These are phyloP conservation scores for Falco columbarius DNA, from an alignment of 2,797 vertebrate species.

Conservation along the genomic window DNA sequence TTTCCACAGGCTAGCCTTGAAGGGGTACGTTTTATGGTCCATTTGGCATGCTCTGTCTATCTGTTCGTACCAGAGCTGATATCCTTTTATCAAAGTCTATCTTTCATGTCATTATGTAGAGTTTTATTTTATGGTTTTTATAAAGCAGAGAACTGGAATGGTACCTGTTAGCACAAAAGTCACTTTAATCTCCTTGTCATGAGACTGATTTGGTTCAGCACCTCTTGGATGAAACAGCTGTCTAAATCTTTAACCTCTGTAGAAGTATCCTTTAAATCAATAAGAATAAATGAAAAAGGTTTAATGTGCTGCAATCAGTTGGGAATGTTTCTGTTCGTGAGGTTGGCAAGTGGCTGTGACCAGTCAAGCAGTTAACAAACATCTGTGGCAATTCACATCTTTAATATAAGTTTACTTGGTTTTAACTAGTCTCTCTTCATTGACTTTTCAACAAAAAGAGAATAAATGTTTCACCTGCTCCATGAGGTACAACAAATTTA, in stretches of 20 bases:
- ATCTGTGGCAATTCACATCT: not conserved
- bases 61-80: not conserved
- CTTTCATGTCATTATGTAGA: not conserved
- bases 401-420: not conserved
- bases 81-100: not conserved
- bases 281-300: not conserved
- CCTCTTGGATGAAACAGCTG: not conserved
- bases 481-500: not conserved
- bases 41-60: not conserved
- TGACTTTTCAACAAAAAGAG: not conserved
- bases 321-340: not conserved
- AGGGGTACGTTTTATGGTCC: not conserved
- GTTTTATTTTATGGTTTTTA: conserved; percentile 2
- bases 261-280: not conserved
- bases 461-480: not conserved
- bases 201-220: not conserved
- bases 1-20: not conserved
- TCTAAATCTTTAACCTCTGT: not conserved
- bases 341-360: not conserved
- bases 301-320: not conserved
- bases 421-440: not conserved
- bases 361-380: not conserved
- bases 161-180: not conserved
- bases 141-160: not conserved
- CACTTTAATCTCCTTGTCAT: not conserved